phyloP scores from a whole-genome alignment of 2,113 vertebrate genomes.

The Forbesichthys agassizii region DNA sequence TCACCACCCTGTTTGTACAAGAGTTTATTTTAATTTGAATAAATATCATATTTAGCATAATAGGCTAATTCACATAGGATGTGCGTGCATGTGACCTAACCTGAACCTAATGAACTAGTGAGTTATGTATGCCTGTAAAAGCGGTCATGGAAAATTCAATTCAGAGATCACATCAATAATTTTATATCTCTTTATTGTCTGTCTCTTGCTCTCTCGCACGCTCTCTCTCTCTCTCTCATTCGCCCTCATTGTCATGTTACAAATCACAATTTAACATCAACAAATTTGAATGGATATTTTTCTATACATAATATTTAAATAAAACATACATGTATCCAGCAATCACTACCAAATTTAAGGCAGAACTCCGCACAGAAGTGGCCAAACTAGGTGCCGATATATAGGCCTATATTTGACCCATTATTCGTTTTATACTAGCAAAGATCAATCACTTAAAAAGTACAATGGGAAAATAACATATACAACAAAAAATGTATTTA shows the following conservation, averaged over 20 bases:
- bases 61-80: too few relatives aligned
- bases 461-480: slow-evolving; percentile 58
- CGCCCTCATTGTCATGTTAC: slow-evolving; percentile 49
- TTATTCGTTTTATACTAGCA: slow-evolving; percentile 58
- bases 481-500: slow-evolving; percentile 59
- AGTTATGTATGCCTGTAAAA: too few relatives aligned
- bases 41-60: too few relatives aligned
- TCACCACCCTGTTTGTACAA: too few relatives aligned
- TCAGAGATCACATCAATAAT: neutral
- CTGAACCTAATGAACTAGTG: too few relatives aligned
- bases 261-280: slow-evolving; percentile 62
- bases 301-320: slow-evolving; percentile 59
- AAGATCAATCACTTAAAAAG: slow-evolving; percentile 60
- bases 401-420: slow-evolving; percentile 45
- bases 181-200: slow-evolving; percentile 56
- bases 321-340: slow-evolving; percentile 56
- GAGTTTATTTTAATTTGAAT: too few relatives aligned
- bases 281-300: slow-evolving; percentile 47
- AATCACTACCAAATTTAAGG: slow-evolving; percentile 70
- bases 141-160: too few relatives aligned
- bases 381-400: slow-evolving; percentile 63
- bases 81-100: too few relatives aligned
- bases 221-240: slow-evolving; percentile 7
- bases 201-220: slow-evolving; percentile 5
- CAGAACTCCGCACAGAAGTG: slow-evolving; percentile 64